Base-by-base conservation (phyloP, 2,113 vertebrate genomes). In the Hyperopisus bebe region DNA sequence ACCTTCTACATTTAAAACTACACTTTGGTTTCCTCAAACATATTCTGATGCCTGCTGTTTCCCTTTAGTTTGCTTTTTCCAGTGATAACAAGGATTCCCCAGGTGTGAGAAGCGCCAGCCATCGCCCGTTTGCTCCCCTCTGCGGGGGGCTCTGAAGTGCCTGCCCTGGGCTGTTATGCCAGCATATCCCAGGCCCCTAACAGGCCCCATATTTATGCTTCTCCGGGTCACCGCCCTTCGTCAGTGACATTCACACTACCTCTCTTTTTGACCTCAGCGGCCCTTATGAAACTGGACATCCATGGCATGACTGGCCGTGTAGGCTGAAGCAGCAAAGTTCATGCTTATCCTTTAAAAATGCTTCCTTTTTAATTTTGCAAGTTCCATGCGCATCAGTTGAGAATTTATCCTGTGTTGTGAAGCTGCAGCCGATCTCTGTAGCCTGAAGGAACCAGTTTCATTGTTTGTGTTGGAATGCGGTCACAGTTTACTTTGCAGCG, bases 191-290 rank as follows among this genome's bases (percentile, higher is more conserved):
- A 50, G 90, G 94, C 91, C 92, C 92, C 89, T 93, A 94, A 95
- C 93, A 94, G 94, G 94, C 93, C 91, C 92, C 93, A 93, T 93
- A 93, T 95, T 93, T 93, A 92, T 94, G 91, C 93, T 91, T 87
- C 91, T 93, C 92, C 90, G n/a, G 91, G 90, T 85, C 92, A 84
- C 91, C 93, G 91, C 94, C 94, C 92, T 95, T 93, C 94, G 90
- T 92, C n/a, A 50, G 92, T 95, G 95, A 95, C 95, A 96, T 95
- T 96, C 94, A 95, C 92, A 94, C 94, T 95, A 94, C 94, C 94
- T 95, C 95, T 94, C 88, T 92, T 93, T 91, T 93, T 90, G 92
- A 91, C 92, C 91, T 92, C 93, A 92, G 92, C 93, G 91, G 95
- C 42, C 27, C 21, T 39, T 80, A 82, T 53, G 89, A 89, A 90